These are phyloP conservation scores for Tanaodytes sp. DNA, from an alignment of 2,888 invertebrate genomes.

Conservation along the genomic window DNA sequence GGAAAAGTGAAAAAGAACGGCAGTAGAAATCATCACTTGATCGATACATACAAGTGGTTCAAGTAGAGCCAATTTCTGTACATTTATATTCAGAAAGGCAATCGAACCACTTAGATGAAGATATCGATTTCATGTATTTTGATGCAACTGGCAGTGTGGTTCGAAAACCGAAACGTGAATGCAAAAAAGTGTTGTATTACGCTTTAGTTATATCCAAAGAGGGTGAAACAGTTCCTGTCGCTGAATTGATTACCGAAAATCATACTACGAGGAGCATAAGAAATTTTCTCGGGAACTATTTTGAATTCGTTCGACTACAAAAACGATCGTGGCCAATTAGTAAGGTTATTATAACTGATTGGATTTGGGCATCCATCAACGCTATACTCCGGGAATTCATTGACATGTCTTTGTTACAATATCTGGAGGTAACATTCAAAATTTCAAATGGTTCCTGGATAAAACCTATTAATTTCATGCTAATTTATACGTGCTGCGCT, in stretches of 20 bases:
- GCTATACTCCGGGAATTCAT: neutral
- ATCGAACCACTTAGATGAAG: neutral
- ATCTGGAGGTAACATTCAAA: constrained; percentile 3
- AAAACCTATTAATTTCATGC: neutral
- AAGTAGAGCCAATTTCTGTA: neutral
- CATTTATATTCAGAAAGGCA: neutral
- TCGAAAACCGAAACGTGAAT: neutral
- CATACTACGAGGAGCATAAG: constrained; percentile 13
- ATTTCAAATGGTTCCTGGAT: neutral
- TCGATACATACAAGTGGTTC: neutral
- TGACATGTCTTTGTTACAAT: neutral
- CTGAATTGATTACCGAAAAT: constrained; percentile 14
- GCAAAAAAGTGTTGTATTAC: constrained; percentile 12
- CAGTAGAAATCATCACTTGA: no score
- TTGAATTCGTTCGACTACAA: neutral
- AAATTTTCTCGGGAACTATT: neutral
- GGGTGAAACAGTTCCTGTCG: constrained; percentile 5
- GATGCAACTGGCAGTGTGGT: constrained; percentile 8
- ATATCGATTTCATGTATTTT: neutral
- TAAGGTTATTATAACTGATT: constrained; percentile 3
- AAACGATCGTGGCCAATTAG: neutral
- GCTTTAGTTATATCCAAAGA: neutral
- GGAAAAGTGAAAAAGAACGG: no score
- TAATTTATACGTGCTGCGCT: constrained; percentile 6
- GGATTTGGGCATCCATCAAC: constrained; percentile 4